phyloP scores from a whole-genome alignment of 2,888 invertebrate species.

The Dilophus febrilis region DNA sequence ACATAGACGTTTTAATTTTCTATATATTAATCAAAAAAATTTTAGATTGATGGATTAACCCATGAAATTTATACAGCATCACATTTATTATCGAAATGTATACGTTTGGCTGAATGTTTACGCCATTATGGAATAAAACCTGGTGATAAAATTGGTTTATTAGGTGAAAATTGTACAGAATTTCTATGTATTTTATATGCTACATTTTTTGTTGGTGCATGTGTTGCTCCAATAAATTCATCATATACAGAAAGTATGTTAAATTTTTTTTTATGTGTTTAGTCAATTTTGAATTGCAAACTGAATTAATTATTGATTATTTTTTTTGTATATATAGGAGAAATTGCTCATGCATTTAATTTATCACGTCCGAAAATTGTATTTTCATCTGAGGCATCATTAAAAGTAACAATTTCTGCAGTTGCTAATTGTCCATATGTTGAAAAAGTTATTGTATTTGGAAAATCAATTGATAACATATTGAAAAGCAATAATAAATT shows the following conservation, averaged over 20 bases:
- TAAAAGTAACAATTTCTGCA: constrained; percentile 37
- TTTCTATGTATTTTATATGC: constrained; percentile 35
- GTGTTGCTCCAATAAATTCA: constrained; percentile 40
- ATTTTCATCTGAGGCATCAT: constrained; percentile 43
- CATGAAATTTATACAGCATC: constrained; percentile 19
- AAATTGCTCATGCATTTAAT: constrained; percentile 47
- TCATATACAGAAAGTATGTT: constrained; percentile 35
- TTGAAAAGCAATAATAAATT: constrained; percentile 13
- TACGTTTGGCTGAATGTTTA: constrained; percentile 26
- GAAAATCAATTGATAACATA: constrained; percentile 24
- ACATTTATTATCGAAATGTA: constrained; percentile 19
- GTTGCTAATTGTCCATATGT: constrained; percentile 35
- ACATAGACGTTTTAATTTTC: too few species aligned
- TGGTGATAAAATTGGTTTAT: constrained; percentile 36
- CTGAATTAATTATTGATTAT: too few species aligned
- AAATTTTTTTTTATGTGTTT: too few species aligned
- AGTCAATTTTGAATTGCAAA: too few species aligned
- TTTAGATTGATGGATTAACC: constrained; percentile 23
- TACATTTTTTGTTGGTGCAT: constrained; percentile 34
- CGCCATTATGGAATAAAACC: constrained; percentile 29
- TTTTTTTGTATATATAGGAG: constrained; percentile 30
- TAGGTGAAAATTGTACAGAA: constrained; percentile 38
- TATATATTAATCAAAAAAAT: too few species aligned
- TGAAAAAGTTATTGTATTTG: constrained; percentile 39
- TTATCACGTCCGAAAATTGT: constrained; percentile 53